Evolutionary conservation across 2,797 vertebrate species (phyloP), one percentile per base, ranked within the genome.

Genomic region (Urocyon cinereoargenteus): DNA sequence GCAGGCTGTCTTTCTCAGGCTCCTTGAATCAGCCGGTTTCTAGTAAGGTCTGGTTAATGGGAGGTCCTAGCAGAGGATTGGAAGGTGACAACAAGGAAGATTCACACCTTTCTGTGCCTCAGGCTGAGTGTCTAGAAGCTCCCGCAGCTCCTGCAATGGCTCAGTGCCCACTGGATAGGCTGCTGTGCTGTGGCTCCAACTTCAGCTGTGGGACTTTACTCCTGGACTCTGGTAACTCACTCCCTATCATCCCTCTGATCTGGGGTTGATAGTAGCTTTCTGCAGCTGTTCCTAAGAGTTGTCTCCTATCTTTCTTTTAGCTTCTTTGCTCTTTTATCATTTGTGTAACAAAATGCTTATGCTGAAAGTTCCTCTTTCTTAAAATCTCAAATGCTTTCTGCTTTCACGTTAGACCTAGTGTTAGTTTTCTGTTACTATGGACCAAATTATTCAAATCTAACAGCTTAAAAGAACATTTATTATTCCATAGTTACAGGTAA

Each of bases 301-400:
- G 16, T 61, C 10, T 45, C 31, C 8, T 5, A 5, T 57, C 62
- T 91, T 86, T 3, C 36, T 12, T 34, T 64, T 21, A 49, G 15
- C 5, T n/a, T 55, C 66, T 62, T 31, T 49, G 45, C 8, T 57
- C 26, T 34, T 55, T 26, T 49, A 45, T 45, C 15, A 57, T 49
- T 5, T 59, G 2, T 49, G 22, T 72, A 72, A 89, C 36, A 57
- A 92, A 83, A 79, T 24, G 24, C 19, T 72, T 84, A 26, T 4
- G 16, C 36, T 34, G 1, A 18, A 18, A 31, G 7, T 73, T 55
- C 12, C 5, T 51, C 36, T 55, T 28, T 57, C 36, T 55, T 94
- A 26, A 92, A 70, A 51, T 72, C 28, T 49, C 28, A 88, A 85
- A 51, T 22, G 55, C 18, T 89, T 89, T 81, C 36, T 68, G 45